A percentile compares a stretch with the other conserved stretches of the same genome.
Evolutionary conservation across 2,888 invertebrate species (phyloP).

Genomic region (Digitonthophagus gazella): DNA sequence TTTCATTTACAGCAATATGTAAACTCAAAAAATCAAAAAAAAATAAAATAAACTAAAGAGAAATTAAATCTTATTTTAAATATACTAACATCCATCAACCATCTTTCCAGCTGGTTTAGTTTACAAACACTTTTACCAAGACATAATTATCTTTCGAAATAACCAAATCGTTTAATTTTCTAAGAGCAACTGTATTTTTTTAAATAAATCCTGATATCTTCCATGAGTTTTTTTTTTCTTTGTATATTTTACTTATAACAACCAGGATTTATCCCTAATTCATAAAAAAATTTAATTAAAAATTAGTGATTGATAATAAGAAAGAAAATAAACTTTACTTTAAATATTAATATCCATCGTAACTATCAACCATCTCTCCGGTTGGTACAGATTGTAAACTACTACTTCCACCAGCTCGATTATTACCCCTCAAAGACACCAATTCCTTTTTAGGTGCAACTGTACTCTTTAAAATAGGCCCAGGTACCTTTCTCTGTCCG

Average conservation of each 20-base stretch:
- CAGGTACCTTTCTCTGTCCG: slow-evolving; percentile 76
- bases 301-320: no score
- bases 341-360: slow-evolving; percentile 31
- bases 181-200: no score
- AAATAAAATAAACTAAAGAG: not conserved
- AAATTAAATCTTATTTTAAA: not conserved
- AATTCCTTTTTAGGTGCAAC: slow-evolving; percentile 38
- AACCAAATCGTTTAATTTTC: no score
- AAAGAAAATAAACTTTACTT: not conserved
- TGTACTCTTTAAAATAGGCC: slow-evolving; percentile 51
- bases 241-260: no score
- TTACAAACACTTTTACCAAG: slow-evolving; percentile 30
- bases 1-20: no score
- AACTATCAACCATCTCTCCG: slow-evolving; percentile 39
- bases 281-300: no score
- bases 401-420: slow-evolving; percentile 30
- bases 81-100: slow-evolving; percentile 33
- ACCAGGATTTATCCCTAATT: no score
- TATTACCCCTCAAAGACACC: slow-evolving; percentile 41
- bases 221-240: no score
- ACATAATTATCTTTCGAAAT: no score
- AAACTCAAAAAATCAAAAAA: not conserved
- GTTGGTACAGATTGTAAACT: slow-evolving; percentile 32
- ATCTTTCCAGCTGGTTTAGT: slow-evolving; percentile 35
- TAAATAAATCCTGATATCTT: no score